Evolutionary conservation across 2,888 invertebrate species (phyloP), one percentile per base, ranked within the genome.

Genomic region (Idaea dimidiata): DNA sequence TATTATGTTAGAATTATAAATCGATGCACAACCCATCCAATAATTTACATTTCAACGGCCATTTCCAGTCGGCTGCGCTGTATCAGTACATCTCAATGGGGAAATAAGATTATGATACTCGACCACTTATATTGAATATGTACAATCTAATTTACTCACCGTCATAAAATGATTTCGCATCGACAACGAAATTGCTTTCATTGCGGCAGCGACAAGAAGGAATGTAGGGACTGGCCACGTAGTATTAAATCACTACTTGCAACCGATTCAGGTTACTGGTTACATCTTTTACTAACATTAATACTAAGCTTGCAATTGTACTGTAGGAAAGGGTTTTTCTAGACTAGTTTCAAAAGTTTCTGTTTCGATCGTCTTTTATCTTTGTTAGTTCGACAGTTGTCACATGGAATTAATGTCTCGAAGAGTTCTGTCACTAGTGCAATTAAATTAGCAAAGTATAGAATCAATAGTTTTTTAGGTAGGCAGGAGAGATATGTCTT

Each of bases 201-300:
- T 86, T 84, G 84, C 81, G 77, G 79, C 70, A 69, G 73, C 72
- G 84, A 82, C 81, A 81, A 80, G 80, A 79, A 76, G 82, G 84
- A 83, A 86, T 83, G 81, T 68, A 76, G 69, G 74, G 73, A 73
- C 78, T 75, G 81, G 75, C 80, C 82, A 82, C 83, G 81, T 84
- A 81, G 79, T 43, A 87, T 89, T 90, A 91, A 90, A 89, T 90
- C 90, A 88, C 84, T 80, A 78, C 77, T 76, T 75, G 86, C 87
- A 87, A 88, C 88, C 82, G 88, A 89, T 89, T 89, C 88, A 86
- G 87, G 88, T 90, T 89, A 83, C 85, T 43, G 43, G 43, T 10
- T 43, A 8, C 7, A 43, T 43, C 43, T 43, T 43, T 43, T 43
- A 43, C 43, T 43, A 43, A 43, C 43, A 10, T 43, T 43, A 43